phyloP scores from a whole-genome alignment of 2,113 vertebrate species.

The Oryzias melastigma region DNA sequence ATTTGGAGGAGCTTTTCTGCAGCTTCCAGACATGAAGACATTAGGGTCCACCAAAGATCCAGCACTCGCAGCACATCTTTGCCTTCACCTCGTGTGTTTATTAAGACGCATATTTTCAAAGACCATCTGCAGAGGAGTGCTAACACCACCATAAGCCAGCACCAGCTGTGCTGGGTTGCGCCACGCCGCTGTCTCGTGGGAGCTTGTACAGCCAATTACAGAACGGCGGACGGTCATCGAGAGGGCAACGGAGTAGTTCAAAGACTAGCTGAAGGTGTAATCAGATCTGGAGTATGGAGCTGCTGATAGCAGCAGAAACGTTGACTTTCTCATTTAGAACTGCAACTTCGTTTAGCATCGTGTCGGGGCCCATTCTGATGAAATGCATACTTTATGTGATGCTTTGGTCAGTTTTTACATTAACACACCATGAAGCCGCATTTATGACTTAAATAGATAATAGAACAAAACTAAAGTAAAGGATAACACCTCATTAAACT shows the following conservation, averaged over 20 bases:
- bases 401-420: no score
- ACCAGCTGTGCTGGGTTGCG: constrained; percentile 23
- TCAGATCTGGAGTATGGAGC: constrained; percentile 17
- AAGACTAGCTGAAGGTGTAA: constrained; percentile 32
- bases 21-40: background rate
- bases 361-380: background rate
- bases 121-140: constrained; percentile 30
- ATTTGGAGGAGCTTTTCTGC: background rate
- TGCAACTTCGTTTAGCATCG: background rate
- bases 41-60: background rate
- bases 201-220: constrained; percentile 39
- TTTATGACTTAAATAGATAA: no score
- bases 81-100: constrained; percentile 26
- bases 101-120: constrained; percentile 17
- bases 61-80: constrained; percentile 11
- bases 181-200: constrained; percentile 13
- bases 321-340: background rate
- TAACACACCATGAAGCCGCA: no score
- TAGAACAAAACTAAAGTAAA: no score
- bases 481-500: no score
- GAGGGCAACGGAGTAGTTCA: constrained; percentile 37
- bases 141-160: constrained; percentile 10
- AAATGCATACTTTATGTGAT: background rate
- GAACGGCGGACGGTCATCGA: constrained; percentile 23
- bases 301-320: constrained; percentile 35